phyloP scores from a whole-genome alignment of 2,113 vertebrate species.

The Argyrosomus japonicus region DNA sequence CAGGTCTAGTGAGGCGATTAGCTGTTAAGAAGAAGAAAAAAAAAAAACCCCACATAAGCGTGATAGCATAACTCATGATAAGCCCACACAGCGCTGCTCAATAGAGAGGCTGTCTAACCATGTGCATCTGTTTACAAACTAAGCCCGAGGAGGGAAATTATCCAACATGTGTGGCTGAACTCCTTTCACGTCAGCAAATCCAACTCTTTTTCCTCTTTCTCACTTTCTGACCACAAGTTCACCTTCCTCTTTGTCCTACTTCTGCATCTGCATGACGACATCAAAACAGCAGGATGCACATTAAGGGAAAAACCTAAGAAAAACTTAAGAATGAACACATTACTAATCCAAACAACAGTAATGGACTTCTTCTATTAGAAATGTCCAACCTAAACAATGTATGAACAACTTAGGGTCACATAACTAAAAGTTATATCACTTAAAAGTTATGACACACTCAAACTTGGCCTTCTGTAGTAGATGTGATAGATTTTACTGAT shows the following conservation, averaged over 20 bases:
- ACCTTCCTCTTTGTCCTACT: constrained; percentile 73
- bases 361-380: neutral
- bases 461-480: neutral
- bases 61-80: constrained; percentile 24
- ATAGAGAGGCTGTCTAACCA: constrained; percentile 1
- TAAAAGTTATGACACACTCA: no score
- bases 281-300: neutral
- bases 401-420: neutral
- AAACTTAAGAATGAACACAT: no score
- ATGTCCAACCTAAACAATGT: neutral
- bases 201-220: constrained; percentile 43
- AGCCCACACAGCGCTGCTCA: constrained; percentile 1
- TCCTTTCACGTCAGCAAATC: constrained; percentile 10
- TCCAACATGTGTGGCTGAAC: neutral
- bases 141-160: constrained; percentile 12
- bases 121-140: constrained; percentile 73
- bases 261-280: constrained; percentile 52
- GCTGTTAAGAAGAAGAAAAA: neutral
- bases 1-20: neutral
- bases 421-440: neutral
- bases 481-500: neutral
- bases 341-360: neutral
- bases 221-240: constrained; percentile 64
- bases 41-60: neutral
- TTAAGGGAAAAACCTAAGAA: neutral